Evolutionary conservation across 1,140 invertebrate species (phyloP), one percentile per base, ranked within the genome.

Genomic region (Lepidurus packardi): DNA sequence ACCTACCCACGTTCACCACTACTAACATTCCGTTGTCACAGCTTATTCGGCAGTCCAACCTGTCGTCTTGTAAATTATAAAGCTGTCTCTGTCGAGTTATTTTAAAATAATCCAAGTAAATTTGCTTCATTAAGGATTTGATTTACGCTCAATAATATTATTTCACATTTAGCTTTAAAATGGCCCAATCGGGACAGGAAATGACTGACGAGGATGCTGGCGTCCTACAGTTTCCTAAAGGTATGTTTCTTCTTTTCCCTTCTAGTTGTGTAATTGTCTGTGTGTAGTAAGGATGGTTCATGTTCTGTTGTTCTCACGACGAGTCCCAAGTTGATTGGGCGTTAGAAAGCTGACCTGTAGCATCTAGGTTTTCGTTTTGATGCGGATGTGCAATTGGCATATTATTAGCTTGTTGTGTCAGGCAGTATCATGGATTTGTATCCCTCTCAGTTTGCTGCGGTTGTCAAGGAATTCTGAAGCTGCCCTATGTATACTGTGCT

Each of bases 151-250:
- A 34, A 34, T 34, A 34, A 34, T 34, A 34, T 34, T 34, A 34
- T 65, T 16, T 11, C 41, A 86, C 84, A 45, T 88, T 16, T 75
- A 41, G 16, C 41, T 47, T 44, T 25, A 43, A 42, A 74, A 78
- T 74, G 73, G 73, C 78, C 9, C 34, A 73, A 7, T 73, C 73
- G 16, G 78, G 65, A n/a, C 73, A 75, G 42, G 82, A 83, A 75
- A 77, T 77, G 5, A 73, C 76, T 6, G 92, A 94, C 84, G 93
- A 94, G 86, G 92, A 94, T 85, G 92, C 92, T 4, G 92, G 92
- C 1, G 92, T 93, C 86, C 86, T 94, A 79, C 92, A 93, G 81
- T 94, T 94, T 87, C 93, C 93, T 0, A 94, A 94, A 92, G 92
- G 92, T 93, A 86, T 80, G 74, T 80, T 78, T 53, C 21, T 9